Conservation (phyloP, 2,888 invertebrate species). For the Fragum sueziense region DNA sequence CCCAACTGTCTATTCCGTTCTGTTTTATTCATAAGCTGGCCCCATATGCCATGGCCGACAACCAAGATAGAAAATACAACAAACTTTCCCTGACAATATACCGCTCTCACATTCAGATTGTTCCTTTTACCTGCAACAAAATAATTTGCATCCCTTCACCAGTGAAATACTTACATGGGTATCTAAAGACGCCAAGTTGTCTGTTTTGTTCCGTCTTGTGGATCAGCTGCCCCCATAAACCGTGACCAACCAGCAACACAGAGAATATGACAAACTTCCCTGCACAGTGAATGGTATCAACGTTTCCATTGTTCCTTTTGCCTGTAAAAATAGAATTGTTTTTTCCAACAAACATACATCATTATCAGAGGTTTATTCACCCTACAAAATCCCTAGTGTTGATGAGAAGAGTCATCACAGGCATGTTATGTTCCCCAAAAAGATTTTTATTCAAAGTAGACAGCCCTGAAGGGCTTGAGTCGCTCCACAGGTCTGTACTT, state of each 20-base stretch:
- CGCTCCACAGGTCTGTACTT: too few species aligned
- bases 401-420: too few species aligned
- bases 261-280: constrained; percentile 40
- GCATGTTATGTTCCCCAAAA: too few species aligned
- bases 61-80: constrained; percentile 34
- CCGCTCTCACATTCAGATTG: background rate
- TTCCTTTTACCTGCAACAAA: constrained; percentile 1
- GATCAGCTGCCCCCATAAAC: constrained; percentile 49
- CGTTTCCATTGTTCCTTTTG: background rate
- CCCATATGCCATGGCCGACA: constrained; percentile 45
- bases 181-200: constrained; percentile 41
- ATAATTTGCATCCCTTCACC: too few species aligned
- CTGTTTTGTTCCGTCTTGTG: constrained; percentile 39
- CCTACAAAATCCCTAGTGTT: too few species aligned
- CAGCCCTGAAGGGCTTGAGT: too few species aligned
- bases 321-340: constrained; percentile 2
- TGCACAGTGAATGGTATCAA: constrained; percentile 26
- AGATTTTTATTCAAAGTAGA: too few species aligned
- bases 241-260: constrained; percentile 41
- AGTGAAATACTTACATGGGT: constrained; percentile 52
- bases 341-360: too few species aligned
- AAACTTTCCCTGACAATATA: constrained; percentile 41
- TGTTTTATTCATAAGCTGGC: constrained; percentile 39
- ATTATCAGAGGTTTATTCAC: too few species aligned
- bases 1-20: constrained; percentile 41